phyloP scores from a whole-genome alignment of 2,797 vertebrate species.

The Myotis vivesi region DNA sequence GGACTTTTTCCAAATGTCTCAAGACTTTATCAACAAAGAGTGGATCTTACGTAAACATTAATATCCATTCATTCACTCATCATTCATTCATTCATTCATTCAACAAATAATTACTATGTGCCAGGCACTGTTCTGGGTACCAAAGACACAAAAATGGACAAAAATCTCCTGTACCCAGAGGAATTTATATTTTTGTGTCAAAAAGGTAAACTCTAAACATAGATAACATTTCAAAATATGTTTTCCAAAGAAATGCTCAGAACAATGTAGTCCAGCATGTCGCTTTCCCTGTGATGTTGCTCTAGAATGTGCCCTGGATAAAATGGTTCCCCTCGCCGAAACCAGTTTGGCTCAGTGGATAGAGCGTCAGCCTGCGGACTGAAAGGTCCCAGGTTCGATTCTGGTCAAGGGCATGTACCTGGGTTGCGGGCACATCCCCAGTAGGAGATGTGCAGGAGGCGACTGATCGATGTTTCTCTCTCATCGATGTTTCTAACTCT shows the following conservation, averaged over 20 bases:
- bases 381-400: too few species aligned
- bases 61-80: neutral
- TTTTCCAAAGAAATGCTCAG: neutral
- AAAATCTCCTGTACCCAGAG: neutral
- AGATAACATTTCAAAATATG: neutral
- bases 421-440: too few species aligned
- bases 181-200: neutral
- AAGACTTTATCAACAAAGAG: neutral
- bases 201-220: slow-evolving; percentile 9
- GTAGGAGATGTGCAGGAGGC: too few species aligned
- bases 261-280: neutral
- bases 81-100: neutral
- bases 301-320: neutral
- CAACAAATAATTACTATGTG: neutral
- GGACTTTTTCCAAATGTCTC: neutral
- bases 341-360: too few species aligned
- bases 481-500: too few species aligned
- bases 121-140: neutral
- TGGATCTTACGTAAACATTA: neutral
- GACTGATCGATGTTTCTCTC: too few species aligned
- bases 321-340: too few species aligned
- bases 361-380: too few species aligned
- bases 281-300: neutral
- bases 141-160: neutral
- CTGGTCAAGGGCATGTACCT: too few species aligned